Evolutionary conservation across 2,888 invertebrate genomes (phyloP).

Genomic region (Aspidiotus rigidus): DNA sequence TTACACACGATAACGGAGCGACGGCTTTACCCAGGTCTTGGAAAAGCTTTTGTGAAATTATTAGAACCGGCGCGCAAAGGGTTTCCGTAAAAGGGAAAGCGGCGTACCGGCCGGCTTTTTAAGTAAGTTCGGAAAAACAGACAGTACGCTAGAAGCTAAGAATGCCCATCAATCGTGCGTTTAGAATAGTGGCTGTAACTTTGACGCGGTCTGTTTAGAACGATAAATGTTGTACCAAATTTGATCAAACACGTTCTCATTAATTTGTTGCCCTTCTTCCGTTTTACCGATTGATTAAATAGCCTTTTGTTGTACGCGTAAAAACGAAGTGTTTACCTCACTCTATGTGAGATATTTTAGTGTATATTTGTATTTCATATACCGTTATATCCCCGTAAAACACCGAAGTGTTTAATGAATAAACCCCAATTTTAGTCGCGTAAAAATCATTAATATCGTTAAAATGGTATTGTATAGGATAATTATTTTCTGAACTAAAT

Average conservation of each 20-base stretch:
- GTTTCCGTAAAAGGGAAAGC: background rate
- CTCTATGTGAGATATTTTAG: background rate
- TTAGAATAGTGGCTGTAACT: background rate
- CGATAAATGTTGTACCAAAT: slow-evolving; percentile 20
- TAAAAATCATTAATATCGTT: too few relatives aligned
- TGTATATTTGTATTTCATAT: too few relatives aligned
- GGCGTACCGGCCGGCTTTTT: background rate
- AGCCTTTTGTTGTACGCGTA: slow-evolving; percentile 13
- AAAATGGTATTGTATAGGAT: too few relatives aligned
- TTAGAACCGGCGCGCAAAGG: background rate
- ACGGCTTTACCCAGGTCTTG: too few relatives aligned
- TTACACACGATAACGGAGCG: too few relatives aligned
- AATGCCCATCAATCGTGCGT: background rate
- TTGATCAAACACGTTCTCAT: slow-evolving; percentile 23
- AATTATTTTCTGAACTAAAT: too few relatives aligned
- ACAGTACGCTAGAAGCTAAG: background rate
- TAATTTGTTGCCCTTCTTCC: slow-evolving; percentile 16
- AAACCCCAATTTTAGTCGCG: too few relatives aligned
- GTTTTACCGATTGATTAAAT: slow-evolving; percentile 23
- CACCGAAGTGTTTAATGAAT: too few relatives aligned
- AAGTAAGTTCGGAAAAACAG: background rate
- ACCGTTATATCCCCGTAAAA: too few relatives aligned
- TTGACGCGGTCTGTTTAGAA: slow-evolving; percentile 4
- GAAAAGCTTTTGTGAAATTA: too few relatives aligned
- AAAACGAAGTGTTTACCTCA: slow-evolving; percentile 8